Percentiles rank a stretch among this genome's conserved stretches.
These are phyloP conservation scores for Tetheella fluctuosa DNA, from an alignment of 2,888 invertebrate genomes.

Conservation along the genomic window DNA sequence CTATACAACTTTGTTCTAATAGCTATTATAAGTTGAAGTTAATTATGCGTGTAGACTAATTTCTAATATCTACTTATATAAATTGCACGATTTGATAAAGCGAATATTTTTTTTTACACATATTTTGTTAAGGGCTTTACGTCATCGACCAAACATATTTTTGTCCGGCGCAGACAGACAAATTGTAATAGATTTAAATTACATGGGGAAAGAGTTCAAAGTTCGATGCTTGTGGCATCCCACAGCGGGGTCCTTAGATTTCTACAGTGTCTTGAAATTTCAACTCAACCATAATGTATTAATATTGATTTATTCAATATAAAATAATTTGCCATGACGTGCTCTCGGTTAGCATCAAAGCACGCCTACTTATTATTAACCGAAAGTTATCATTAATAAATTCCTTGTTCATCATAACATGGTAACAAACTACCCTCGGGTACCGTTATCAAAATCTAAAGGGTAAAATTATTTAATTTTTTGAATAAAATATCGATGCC, in stretches of 20 bases:
- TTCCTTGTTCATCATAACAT: conserved; percentile 10
- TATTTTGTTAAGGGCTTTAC: conserved; percentile 36
- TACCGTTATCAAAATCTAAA: no score
- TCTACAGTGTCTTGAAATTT: neutral
- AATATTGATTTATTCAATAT: neutral
- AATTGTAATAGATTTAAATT: neutral
- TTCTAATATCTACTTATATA: conserved; percentile 72
- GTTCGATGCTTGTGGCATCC: neutral
- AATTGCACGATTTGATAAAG: conserved; percentile 83
- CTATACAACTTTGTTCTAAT: conserved; percentile 55
- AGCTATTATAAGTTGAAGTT: conserved; percentile 31
- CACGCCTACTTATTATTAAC: neutral
- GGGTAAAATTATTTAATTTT: no score
- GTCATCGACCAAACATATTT: conserved; percentile 13
- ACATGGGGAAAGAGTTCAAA: neutral
- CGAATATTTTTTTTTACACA: conserved; percentile 64
- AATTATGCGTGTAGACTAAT: conserved; percentile 67
- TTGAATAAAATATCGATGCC: no score
- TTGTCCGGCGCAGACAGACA: neutral
- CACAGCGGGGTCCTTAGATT: neutral
- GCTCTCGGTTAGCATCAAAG: neutral
- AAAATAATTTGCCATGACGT: neutral
- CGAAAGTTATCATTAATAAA: neutral
- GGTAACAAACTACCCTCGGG: no score
- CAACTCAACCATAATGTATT: neutral